These are phyloP conservation scores for Hycleus cichorii DNA, from an alignment of 1,140 invertebrate species.

Conservation along the genomic window DNA sequence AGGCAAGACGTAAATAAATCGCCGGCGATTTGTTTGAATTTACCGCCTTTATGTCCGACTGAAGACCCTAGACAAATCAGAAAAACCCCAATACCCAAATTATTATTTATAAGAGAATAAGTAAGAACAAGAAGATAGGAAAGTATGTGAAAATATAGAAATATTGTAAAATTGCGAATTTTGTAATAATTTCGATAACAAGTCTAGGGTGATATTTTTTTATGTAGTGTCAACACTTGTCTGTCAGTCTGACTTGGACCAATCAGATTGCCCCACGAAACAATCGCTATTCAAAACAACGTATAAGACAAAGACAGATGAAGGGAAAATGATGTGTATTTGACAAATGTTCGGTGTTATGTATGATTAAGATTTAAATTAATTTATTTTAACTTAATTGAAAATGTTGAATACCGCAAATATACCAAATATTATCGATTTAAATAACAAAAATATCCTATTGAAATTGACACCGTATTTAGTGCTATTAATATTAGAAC, in stretches of 20 bases:
- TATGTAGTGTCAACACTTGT: background rate
- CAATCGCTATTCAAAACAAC: background rate
- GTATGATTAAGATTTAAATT: background rate
- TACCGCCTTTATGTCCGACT: background rate
- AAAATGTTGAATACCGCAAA: conserved; percentile 16
- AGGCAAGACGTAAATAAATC: background rate
- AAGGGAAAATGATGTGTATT: conserved; percentile 8
- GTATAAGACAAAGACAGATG: too few relatives aligned
- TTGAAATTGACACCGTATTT: conserved; percentile 31
- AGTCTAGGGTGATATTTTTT: background rate
- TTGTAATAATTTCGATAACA: background rate
- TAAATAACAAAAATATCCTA: conserved; percentile 12
- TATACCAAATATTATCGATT: conserved; percentile 19
- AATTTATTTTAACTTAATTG: background rate
- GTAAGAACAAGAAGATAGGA: background rate
- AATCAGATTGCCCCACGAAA: conserved; percentile 29
- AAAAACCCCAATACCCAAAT: background rate
- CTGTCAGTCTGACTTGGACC: conserved; percentile 21
- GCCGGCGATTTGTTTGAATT: background rate
- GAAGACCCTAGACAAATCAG: too few relatives aligned
- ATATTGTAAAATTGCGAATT: too few relatives aligned
- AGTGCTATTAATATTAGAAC: conserved; percentile 30
- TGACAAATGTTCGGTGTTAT: background rate
- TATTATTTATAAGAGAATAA: background rate
- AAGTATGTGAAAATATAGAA: conserved; percentile 13